phyloP scores from a whole-genome alignment of 2,797 vertebrate genomes.

The Lagodon rhomboides region DNA sequence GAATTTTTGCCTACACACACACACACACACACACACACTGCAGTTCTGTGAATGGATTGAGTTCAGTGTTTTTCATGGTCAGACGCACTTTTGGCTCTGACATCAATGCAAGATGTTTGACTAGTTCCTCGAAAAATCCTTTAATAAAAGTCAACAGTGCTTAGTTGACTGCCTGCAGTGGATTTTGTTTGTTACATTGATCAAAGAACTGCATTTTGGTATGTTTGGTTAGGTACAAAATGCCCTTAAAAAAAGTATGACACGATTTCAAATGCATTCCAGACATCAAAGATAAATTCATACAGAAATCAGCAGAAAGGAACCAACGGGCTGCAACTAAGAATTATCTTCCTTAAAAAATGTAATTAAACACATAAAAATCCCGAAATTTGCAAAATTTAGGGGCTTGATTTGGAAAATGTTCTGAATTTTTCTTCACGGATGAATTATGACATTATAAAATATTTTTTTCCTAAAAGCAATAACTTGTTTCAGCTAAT shows the following conservation, averaged over 20 bases:
- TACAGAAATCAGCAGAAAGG: background rate
- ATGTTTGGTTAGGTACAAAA: background rate
- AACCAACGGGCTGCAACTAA: background rate
- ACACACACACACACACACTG: slow-evolving; percentile 15
- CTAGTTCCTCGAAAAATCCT: slow-evolving; percentile 53
- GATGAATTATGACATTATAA: background rate
- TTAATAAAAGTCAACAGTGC: slow-evolving; percentile 72
- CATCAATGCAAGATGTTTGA: slow-evolving; percentile 58
- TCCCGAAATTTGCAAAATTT: background rate
- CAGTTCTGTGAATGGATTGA: slow-evolving; percentile 13
- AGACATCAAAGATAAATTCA: background rate
- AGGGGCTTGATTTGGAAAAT: background rate
- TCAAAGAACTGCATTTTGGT: background rate
- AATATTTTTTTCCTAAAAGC: too few species aligned
- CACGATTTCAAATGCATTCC: background rate
- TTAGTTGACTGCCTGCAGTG: slow-evolving; percentile 21
- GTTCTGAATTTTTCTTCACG: background rate
- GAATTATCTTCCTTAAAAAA: background rate
- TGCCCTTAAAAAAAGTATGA: background rate
- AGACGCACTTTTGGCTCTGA: slow-evolving; percentile 31
- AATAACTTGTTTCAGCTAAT: background rate
- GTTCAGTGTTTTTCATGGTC: slow-evolving; percentile 31
- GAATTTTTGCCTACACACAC: slow-evolving; percentile 23
- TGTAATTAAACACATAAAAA: background rate
- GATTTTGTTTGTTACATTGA: slow-evolving; percentile 13